phyloP scores from a whole-genome alignment of 2,888 invertebrate species.

The Eristalis arbustorum region DNA sequence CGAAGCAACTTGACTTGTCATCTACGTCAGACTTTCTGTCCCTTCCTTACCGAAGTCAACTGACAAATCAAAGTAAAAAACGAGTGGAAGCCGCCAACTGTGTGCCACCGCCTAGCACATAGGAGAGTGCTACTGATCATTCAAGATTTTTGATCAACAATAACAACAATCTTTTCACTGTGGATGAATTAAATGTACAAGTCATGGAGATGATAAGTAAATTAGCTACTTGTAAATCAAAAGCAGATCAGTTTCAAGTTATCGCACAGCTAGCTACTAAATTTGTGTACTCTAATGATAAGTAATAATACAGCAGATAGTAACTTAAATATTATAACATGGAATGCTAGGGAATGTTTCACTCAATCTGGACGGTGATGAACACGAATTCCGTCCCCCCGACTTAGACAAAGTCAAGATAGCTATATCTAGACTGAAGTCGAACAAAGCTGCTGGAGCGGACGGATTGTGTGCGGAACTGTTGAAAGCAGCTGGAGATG shows the following conservation, averaged over 20 bases:
- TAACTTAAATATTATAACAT: too few relatives aligned
- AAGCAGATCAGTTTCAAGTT: constrained; percentile 17
- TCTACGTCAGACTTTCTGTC: constrained; percentile 12
- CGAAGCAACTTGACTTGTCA: neutral
- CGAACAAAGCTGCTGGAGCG: too few relatives aligned
- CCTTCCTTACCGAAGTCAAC: constrained; percentile 2
- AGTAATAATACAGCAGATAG: too few relatives aligned
- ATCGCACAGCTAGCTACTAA: constrained; percentile 26
- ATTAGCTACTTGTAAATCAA: constrained; percentile 5
- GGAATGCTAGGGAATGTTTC: too few relatives aligned
- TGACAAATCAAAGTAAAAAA: neutral
- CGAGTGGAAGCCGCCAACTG: neutral
- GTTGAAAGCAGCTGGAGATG: too few relatives aligned
- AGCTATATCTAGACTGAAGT: too few relatives aligned
- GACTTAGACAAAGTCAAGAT: too few relatives aligned
- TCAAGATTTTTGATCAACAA: neutral
- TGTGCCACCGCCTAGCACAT: neutral
- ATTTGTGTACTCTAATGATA: constrained; percentile 12
- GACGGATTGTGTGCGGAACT: too few relatives aligned
- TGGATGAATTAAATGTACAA: too few relatives aligned
- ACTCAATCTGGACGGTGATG: too few relatives aligned
- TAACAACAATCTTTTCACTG: neutral
- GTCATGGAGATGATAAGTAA: constrained; percentile 30
- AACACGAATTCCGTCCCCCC: too few relatives aligned
- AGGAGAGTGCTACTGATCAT: neutral